Conservation (phyloP, 2,888 invertebrate genomes). For the Omphaloscelis lunosa region DNA sequence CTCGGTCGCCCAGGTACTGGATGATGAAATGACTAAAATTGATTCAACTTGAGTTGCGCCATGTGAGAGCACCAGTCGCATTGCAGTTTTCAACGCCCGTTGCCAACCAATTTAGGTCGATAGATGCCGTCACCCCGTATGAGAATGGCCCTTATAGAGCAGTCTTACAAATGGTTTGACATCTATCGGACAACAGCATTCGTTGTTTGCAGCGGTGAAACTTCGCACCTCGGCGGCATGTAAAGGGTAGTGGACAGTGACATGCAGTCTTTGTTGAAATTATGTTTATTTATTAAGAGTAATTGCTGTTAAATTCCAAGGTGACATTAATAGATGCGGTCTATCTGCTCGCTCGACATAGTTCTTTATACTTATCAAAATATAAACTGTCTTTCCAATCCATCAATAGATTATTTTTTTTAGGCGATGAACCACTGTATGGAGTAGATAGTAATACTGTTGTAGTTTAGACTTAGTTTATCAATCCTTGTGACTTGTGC, state of each 20-base stretch:
- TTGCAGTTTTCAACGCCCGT: too few relatives aligned
- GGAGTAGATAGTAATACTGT: conserved; percentile 46
- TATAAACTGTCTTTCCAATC: not conserved
- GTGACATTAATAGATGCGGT: not conserved
- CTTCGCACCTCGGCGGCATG: not conserved
- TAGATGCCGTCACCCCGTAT: too few relatives aligned
- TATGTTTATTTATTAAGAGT: not conserved
- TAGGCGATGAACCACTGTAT: conserved; percentile 51
- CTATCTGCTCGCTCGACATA: not conserved
- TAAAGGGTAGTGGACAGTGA: not conserved
- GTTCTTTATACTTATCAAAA: not conserved
- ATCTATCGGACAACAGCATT: not conserved
- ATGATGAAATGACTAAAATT: too few relatives aligned
- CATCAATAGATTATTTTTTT: not conserved
- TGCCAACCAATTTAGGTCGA: too few relatives aligned
- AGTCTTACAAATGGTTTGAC: not conserved
- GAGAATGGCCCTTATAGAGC: not conserved
- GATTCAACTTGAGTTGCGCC: too few relatives aligned
- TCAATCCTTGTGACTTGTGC: conserved; percentile 16
- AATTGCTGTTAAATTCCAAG: not conserved
- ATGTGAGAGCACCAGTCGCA: too few relatives aligned
- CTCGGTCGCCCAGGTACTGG: too few relatives aligned
- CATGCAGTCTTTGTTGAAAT: not conserved
- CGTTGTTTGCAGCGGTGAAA: not conserved
- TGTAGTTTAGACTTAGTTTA: conserved; percentile 28